These are phyloP conservation scores for Betta splendens DNA, from an alignment of 2,797 vertebrate genomes.

Conservation along the genomic window DNA sequence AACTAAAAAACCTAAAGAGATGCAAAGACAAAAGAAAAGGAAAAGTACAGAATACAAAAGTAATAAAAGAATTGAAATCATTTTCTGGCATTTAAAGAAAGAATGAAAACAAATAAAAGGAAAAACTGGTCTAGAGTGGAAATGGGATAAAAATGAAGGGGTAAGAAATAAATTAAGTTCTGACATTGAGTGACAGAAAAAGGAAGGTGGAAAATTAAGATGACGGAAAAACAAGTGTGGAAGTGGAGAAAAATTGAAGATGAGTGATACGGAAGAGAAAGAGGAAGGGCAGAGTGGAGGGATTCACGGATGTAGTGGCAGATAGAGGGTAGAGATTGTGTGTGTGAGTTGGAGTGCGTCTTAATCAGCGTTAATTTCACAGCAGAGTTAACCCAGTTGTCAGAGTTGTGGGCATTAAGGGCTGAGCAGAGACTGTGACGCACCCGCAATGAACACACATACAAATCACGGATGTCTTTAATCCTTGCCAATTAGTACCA, in stretches of 20 bases:
- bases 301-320: constrained; percentile 62
- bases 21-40: no score
- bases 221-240: not conserved
- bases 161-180: no score
- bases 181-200: not conserved
- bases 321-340: constrained; percentile 50
- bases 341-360: constrained; percentile 61
- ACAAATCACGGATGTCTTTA: constrained; percentile 73
- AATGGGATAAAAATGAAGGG: not conserved
- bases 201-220: constrained; percentile 10
- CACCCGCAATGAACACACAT: constrained; percentile 55
- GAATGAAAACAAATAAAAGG: not conserved
- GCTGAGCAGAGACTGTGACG: constrained; percentile 77
- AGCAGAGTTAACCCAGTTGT: constrained; percentile 78
- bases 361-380: constrained; percentile 81
- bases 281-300: constrained; percentile 31
- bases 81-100: not conserved
- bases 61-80: no score
- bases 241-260: constrained; percentile 23
- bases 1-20: no score
- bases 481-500: constrained; percentile 76
- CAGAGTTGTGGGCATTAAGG: constrained; percentile 74
- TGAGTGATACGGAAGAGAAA: constrained; percentile 5
- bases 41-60: no score
- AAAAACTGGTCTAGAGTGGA: no score